phyloP scores from a whole-genome alignment of 2,113 vertebrate genomes.

The Merops nubicus region DNA sequence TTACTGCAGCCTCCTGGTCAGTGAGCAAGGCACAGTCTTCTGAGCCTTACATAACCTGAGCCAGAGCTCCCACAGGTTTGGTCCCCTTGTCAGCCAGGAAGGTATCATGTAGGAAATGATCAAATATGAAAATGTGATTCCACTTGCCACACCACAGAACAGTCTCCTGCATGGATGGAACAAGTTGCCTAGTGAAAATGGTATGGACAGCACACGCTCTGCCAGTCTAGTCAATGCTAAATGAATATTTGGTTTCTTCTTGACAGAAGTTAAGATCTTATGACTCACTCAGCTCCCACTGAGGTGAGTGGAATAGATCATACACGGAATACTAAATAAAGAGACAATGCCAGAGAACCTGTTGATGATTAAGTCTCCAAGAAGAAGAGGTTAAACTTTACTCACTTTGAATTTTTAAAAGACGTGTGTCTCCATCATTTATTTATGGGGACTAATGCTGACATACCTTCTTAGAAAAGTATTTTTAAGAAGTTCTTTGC shows the following conservation, averaged over 20 bases:
- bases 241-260: not conserved
- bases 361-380: not conserved
- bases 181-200: too few relatives aligned
- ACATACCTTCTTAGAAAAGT: not conserved
- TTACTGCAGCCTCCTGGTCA: not conserved
- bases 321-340: not conserved
- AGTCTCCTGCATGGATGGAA: not conserved
- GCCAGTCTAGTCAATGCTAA: not conserved
- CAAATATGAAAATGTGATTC: not conserved
- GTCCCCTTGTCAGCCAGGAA: not conserved
- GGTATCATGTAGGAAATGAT: not conserved
- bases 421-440: not conserved
- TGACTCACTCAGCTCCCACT: not conserved
- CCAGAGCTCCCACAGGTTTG: not conserved
- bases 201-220: fast-evolving
- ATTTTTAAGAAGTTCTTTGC: not conserved
- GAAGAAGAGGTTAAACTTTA: not conserved
- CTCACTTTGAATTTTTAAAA: not conserved
- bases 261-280: not conserved
- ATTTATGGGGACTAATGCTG: not conserved
- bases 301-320: not conserved
- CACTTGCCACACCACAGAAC: not conserved
- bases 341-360: not conserved
- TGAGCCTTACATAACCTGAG: not conserved
- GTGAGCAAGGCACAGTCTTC: not conserved